Evolutionary conservation across 92 coral and sea anemone species (phyloP).

Genomic region (Epizoanthus ramosus): DNA sequence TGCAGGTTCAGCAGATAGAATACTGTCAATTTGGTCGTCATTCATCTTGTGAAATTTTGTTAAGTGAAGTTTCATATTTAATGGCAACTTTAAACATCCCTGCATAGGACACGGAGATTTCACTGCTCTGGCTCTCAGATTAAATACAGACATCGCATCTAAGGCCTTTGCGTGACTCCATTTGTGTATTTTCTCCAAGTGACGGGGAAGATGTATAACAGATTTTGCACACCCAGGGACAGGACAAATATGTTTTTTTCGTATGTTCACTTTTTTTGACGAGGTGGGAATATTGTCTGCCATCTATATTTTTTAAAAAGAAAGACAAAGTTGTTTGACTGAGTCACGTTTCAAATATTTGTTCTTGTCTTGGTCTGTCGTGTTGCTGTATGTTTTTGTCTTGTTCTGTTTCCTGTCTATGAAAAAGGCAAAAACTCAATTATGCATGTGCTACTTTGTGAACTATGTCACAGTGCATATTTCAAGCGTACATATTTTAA

Average conservation of each 20-base stretch:
- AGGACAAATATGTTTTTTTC: slow-evolving; percentile 27
- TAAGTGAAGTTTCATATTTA: slow-evolving; percentile 31
- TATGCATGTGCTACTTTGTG: too few species aligned
- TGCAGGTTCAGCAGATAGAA: slow-evolving; percentile 20
- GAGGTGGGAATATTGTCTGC: too few species aligned
- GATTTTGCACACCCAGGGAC: slow-evolving; percentile 37
- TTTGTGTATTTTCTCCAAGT: slow-evolving; percentile 11
- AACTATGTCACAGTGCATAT: too few species aligned
- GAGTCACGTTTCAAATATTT: too few species aligned
- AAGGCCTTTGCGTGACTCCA: slow-evolving; percentile 42
- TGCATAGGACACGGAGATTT: slow-evolving; percentile 36
- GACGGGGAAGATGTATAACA: slow-evolving; percentile 39
- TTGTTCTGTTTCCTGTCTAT: too few species aligned
- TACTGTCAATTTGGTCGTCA: slow-evolving; percentile 29
- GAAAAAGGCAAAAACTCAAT: too few species aligned
- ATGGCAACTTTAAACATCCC: slow-evolving; percentile 34
- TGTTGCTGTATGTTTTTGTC: too few species aligned
- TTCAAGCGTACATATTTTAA: too few species aligned
- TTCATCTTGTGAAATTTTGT: slow-evolving; percentile 23
- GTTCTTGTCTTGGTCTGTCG: too few species aligned
- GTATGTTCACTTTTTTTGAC: not conserved
- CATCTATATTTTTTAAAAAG: too few species aligned
- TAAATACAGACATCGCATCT: slow-evolving; percentile 36
- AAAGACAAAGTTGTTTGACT: too few species aligned
- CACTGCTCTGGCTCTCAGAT: slow-evolving; percentile 25